Evolutionary conservation across 2,113 vertebrate genomes (phyloP).

Genomic region (Pycnonotus jocosus): DNA sequence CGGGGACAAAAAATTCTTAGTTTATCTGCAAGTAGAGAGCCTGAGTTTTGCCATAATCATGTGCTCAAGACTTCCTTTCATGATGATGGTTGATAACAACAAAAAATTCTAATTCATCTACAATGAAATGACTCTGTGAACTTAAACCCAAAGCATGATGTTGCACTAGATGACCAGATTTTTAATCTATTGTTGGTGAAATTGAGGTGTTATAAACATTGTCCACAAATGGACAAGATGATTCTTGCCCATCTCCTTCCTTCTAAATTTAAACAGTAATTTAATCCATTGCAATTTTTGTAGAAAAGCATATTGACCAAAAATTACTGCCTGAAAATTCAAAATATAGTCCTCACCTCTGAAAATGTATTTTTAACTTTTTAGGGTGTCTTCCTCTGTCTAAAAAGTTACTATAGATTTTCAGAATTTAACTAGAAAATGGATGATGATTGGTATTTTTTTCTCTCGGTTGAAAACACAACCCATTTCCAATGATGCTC

Average conservation of each 20-base stretch:
- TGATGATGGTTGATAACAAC: accelerated
- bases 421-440: not conserved
- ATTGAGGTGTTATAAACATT: not conserved
- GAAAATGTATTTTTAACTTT: not conserved
- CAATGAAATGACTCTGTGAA: not conserved
- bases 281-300: not conserved
- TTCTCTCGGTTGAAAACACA: not conserved
- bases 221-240: not conserved
- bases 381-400: not conserved
- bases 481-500: not conserved
- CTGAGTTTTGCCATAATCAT: not conserved
- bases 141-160: not conserved
- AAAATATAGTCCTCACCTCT: not conserved
- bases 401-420: not conserved
- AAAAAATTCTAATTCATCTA: not conserved
- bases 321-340: not conserved
- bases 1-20: not conserved
- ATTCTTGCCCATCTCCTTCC: not conserved
- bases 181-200: not conserved
- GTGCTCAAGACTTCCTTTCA: not conserved
- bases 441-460: not conserved
- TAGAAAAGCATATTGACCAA: not conserved
- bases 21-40: not conserved
- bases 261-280: not conserved
- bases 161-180: not conserved